A percentile compares a stretch with the other conserved stretches of the same genome.
These are phyloP conservation scores for Nixonia krombeini DNA, from an alignment of 1,140 invertebrate genomes.

Conservation along the genomic window DNA sequence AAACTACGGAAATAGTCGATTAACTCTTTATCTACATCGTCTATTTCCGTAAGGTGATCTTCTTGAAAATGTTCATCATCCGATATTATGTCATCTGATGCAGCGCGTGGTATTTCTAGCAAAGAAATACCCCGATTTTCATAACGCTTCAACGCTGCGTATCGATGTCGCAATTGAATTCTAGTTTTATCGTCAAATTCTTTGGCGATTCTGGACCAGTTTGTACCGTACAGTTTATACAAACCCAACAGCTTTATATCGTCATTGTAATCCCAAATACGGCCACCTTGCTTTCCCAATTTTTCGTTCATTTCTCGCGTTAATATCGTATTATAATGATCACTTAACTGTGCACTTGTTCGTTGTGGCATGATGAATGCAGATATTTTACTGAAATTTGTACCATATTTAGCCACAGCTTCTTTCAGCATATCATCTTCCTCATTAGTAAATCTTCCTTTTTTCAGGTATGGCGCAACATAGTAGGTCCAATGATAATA, in stretches of 20 bases:
- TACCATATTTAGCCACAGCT: slow-evolving; percentile 75
- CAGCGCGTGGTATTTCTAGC: slow-evolving; percentile 36
- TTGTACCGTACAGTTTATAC: slow-evolving; percentile 57
- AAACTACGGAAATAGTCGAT: slow-evolving; percentile 37
- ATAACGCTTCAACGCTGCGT: slow-evolving; percentile 57
- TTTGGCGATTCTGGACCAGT: slow-evolving; percentile 68
- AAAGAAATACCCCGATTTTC: slow-evolving; percentile 39
- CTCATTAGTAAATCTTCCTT: slow-evolving; percentile 74
- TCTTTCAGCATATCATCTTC: slow-evolving; percentile 76
- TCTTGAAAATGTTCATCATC: slow-evolving; percentile 1
- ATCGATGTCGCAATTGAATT: slow-evolving; percentile 70
- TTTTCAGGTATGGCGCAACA: slow-evolving; percentile 66
- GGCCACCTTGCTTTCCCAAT: slow-evolving; percentile 37
- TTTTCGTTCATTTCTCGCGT: slow-evolving; percentile 45
- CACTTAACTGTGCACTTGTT: slow-evolving; percentile 71
- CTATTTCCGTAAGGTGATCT: background rate
- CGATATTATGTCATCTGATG: background rate
- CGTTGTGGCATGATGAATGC: slow-evolving; percentile 71
- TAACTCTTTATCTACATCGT: slow-evolving; percentile 46
- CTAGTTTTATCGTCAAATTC: slow-evolving; percentile 66
- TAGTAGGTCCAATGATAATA: slow-evolving; percentile 72
- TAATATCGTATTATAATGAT: slow-evolving; percentile 70
- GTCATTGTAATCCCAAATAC: slow-evolving; percentile 69
- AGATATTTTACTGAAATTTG: slow-evolving; percentile 73
- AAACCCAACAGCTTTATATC: slow-evolving; percentile 65